Evolutionary conservation across 92 coral and sea anemone genomes (phyloP).

Genomic region (Actinernus sp.): DNA sequence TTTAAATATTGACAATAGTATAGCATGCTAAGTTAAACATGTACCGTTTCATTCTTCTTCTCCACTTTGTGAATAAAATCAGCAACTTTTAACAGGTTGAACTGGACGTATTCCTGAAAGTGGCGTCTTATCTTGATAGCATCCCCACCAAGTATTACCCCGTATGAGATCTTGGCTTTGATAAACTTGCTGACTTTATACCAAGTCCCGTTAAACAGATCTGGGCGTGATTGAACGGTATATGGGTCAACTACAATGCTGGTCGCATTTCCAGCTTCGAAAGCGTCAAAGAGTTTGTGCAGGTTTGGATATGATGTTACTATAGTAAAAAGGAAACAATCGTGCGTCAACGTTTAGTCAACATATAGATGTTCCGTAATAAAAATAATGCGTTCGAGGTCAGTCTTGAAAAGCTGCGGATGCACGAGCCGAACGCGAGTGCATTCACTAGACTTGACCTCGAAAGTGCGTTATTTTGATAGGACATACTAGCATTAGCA

Average conservation of each 20-base stretch:
- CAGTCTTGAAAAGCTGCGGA: no score
- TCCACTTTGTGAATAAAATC: no score
- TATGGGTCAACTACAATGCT: slow-evolving; percentile 54
- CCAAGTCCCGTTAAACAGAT: slow-evolving; percentile 66
- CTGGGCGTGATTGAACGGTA: slow-evolving; percentile 35
- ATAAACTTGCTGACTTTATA: slow-evolving; percentile 33
- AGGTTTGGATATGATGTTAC: slow-evolving; percentile 26
- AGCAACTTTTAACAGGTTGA: slow-evolving; percentile 10
- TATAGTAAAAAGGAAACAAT: neutral
- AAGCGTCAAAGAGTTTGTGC: slow-evolving; percentile 35
- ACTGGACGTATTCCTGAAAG: slow-evolving; percentile 17
- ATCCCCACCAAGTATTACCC: slow-evolving; percentile 49
- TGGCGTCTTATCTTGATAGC: slow-evolving; percentile 42
- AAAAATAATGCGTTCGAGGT: no score
- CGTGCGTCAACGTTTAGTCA: no score
- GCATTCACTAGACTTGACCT: no score
- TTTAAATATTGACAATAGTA: no score
- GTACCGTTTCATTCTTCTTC: no score
- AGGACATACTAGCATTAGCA: no score
- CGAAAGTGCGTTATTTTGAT: no score
- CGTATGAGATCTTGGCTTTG: slow-evolving; percentile 34
- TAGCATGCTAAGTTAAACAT: no score
- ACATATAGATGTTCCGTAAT: no score
- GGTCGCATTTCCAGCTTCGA: slow-evolving; percentile 4
- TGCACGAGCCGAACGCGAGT: no score